Evolutionary conservation across 2,888 invertebrate species (phyloP).

Genomic region (Alitta virens): DNA sequence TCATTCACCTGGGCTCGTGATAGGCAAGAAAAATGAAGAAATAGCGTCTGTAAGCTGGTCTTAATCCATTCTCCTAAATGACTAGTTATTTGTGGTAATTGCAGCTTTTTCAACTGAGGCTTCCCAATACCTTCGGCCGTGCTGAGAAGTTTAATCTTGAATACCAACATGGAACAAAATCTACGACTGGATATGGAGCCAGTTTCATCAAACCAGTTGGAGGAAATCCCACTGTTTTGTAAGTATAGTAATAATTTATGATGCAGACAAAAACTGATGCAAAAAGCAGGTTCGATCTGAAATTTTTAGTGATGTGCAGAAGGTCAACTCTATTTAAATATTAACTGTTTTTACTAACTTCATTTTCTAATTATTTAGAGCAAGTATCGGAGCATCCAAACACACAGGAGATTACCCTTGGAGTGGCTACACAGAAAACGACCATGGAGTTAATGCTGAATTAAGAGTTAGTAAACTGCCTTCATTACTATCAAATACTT

Average conservation of each 20-base stretch:
- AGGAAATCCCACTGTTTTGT: constrained; percentile 57
- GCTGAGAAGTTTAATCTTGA: constrained; percentile 79
- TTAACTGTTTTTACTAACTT: too few species aligned
- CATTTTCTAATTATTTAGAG: too few species aligned
- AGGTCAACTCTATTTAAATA: too few species aligned
- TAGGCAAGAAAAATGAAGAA: too few species aligned
- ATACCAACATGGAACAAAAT: constrained; percentile 81
- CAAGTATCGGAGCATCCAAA: constrained; percentile 68
- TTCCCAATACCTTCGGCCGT: constrained; percentile 76
- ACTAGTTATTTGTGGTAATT: too few species aligned
- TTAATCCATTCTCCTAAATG: too few species aligned
- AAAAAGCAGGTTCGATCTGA: too few species aligned
- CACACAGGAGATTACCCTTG: constrained; percentile 75
- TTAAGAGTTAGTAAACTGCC: constrained; percentile 62
- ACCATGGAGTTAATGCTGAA: constrained; percentile 76
- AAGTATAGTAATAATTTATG: constrained; percentile 27
- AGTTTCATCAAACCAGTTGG: constrained; percentile 82
- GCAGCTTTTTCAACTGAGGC: constrained; percentile 65
- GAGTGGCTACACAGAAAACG: constrained; percentile 78
- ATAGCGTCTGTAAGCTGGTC: too few species aligned
- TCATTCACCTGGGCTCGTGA: too few species aligned
- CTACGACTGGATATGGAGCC: constrained; percentile 77
- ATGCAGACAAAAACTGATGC: too few species aligned
- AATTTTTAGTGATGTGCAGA: too few species aligned
- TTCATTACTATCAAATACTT: too few species aligned